Base-by-base conservation (phyloP, 2,113 vertebrate species). In the Chaenogobius annularis region DNA sequence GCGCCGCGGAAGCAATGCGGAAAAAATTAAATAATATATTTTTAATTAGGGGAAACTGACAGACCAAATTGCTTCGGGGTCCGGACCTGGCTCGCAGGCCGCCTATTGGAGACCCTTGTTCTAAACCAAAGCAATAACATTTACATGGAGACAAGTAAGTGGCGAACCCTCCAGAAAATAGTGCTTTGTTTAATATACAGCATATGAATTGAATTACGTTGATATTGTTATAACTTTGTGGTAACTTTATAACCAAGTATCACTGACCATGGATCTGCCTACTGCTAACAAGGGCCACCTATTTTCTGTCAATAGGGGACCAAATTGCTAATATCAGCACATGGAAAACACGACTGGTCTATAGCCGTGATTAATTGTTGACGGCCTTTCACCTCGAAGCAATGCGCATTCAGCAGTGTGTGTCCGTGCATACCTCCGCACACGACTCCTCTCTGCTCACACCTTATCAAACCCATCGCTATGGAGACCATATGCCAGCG, bases 391-490 rank as follows among this genome's bases (percentile, higher is more conserved):
- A 63, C 61, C 79, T 83, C 19, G 26, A 17, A 72, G 82, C 47
- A 75, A 69, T 10, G 15, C 46, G 7, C 26, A 37, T 26, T 47
- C 40, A 74, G 65, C 26, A 22, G 56, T 26, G 43, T 54, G 43
- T 68, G 44, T 23, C 26, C 0, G 10, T 58, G 63, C 47, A 31
- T 74, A 73, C 43, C 70, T 62, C 54, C 20, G 37, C 71, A 46
- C 17, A 31, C 35, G 59, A 73, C 62, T 58, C 64, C 80, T 20
- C 70, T 37, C 44, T 11, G 75, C 79, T 80, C 74, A 82, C 61
- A 83, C 80, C 68, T 72, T 31, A 72, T 80, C 85, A 85, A 81
- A 87, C 82, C 78, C 78, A 89, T 89, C 78, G 23, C 85, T 77
- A 80, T 85, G 83, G 84, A 86, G 84, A 89, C 81, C 71, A 76